Percentiles rank a stretch among this genome's conserved stretches.
Conservation (phyloP, 2,888 invertebrate species). For the Plagodis dolabraria region DNA sequence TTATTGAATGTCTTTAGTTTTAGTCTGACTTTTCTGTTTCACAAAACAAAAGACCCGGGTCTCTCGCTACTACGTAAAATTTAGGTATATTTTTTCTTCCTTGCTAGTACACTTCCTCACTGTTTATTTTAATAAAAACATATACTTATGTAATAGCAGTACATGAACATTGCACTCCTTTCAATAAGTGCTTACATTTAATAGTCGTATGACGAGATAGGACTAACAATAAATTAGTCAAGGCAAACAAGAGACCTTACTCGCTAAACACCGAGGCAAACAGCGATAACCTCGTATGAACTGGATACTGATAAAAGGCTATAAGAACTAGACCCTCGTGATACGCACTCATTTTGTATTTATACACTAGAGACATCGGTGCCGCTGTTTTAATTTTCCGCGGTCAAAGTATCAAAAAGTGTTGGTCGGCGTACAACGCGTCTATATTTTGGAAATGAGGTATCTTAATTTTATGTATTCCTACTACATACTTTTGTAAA, state of each 20-base stretch:
- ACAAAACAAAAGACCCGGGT: too few species aligned
- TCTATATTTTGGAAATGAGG: not conserved
- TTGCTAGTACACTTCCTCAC: too few species aligned
- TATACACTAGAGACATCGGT: constrained; percentile 1
- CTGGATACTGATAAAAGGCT: constrained; percentile 13
- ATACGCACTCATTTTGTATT: constrained; percentile 20
- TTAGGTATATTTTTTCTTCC: too few species aligned
- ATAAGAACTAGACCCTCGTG: constrained; percentile 16
- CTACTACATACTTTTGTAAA: not conserved
- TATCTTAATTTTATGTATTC: not conserved
- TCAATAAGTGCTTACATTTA: not conserved
- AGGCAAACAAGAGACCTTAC: constrained; percentile 28
- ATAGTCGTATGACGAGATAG: not conserved
- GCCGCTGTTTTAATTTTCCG: not conserved
- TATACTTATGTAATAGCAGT: too few species aligned
- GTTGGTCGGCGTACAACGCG: constrained; percentile 38
- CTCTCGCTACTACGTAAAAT: too few species aligned
- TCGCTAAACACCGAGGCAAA: constrained; percentile 6
- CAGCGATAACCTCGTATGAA: constrained; percentile 30
- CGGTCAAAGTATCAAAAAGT: constrained; percentile 62
- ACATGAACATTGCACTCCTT: constrained; percentile 2
- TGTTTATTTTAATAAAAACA: not conserved
- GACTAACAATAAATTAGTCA: constrained; percentile 10
- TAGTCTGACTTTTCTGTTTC: too few species aligned
- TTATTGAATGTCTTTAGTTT: too few species aligned